Base-by-base conservation (phyloP, 1,140 invertebrate genomes). In the Drosophila nigrodunni region DNA sequence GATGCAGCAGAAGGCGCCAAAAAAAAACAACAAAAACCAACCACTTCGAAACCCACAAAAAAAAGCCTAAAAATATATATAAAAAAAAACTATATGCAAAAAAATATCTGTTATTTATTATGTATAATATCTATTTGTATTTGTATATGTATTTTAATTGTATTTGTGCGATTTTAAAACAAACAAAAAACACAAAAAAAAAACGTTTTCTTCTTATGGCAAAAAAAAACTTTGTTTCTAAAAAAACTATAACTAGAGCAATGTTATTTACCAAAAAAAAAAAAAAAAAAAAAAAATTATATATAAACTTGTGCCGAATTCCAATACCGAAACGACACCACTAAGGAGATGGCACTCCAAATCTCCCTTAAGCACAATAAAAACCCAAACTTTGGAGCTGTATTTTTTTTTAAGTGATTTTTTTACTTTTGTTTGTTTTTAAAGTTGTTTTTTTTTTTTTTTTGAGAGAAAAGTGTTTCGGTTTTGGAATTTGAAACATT, bases 81-180 rank as follows among this genome's bases (percentile, higher is more conserved):
- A 50, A 46, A 70, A 39, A 52, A 65, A 67, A 62, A 68, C 34
- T 66, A 52, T 43, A 65, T 41, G 35, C 37, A 46, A 43, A 65
- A 52, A 65, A 18, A 60, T 11, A 81, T 68, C 80, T 88, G 83
- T 88, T 87, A 87, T 87, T 75, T 87, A 83, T 88, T 74, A 89
- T 87, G 58, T 74, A 71, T 70, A 64, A 61, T 80, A 88, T 68
- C 76, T 78, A 87, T 74, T 70, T 74, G 50, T 73, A 77, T 60
- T 74, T 74, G 59, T 68, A 64, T 77, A 74, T 69, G 72, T 75
- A 70, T 75, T 62, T 75, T 75, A 71, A 65, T 46, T 64, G 72
- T 74, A 62, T 58, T 62, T 70, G 72, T 70, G 54, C 67, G 60
- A 64, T 75, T 70, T 75, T 59, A 64, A 70, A 71, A 30, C 25